phyloP scores from a whole-genome alignment of 2,113 vertebrate species.

The Motacilla tschutschensis region DNA sequence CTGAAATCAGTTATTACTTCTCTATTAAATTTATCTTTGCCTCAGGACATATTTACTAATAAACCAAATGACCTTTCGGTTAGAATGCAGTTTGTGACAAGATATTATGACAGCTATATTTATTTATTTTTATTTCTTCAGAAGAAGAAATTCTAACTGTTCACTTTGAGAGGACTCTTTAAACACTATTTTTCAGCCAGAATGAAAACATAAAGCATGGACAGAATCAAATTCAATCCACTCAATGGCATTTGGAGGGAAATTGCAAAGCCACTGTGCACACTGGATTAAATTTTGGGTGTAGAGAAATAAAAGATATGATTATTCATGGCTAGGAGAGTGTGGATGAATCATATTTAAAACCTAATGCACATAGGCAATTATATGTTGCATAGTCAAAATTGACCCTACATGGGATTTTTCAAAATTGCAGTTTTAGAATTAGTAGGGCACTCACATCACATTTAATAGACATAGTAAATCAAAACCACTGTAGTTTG shows the following conservation, averaged over 20 bases:
- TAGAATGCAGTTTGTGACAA: slow-evolving; percentile 48
- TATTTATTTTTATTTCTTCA: not conserved
- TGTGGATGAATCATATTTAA: not conserved
- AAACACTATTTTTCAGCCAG: not conserved
- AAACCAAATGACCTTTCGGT: slow-evolving; percentile 63
- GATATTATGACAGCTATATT: slow-evolving; percentile 32
- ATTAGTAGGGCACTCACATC: not conserved
- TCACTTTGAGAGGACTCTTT: not conserved
- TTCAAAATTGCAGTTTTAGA: not conserved
- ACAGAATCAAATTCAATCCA: not conserved
- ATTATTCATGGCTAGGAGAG: not conserved
- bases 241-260: not conserved
- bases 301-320: not conserved
- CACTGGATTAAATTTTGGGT: not conserved
- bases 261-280: not conserved
- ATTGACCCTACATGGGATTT: not conserved
- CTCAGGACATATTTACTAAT: slow-evolving; percentile 56
- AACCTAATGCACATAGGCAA: not conserved
- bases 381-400: not conserved
- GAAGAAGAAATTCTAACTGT: not conserved
- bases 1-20: slow-evolving; percentile 53
- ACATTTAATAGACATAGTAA: not conserved
- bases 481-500: not conserved
- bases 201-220: not conserved
- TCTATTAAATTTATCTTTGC: slow-evolving; percentile 64